Percentiles rank a stretch among this genome's conserved stretches.
Evolutionary conservation across 1,140 invertebrate genomes (phyloP).

Genomic region (Zeugodacus cucurbitae): DNA sequence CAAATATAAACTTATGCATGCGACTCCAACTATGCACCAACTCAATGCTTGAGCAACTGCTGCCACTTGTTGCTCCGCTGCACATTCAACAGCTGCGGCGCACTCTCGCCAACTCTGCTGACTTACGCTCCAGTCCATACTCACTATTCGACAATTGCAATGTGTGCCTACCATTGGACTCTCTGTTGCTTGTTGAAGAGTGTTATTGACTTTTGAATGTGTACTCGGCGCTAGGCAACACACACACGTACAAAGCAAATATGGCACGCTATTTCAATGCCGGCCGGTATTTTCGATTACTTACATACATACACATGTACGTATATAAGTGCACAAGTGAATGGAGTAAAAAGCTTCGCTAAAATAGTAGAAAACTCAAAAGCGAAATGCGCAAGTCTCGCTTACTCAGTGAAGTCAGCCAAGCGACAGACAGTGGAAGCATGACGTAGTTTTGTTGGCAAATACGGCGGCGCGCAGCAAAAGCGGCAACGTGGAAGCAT

Average conservation of each 20-base stretch:
- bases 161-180: neutral
- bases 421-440: neutral
- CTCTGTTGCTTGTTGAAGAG: neutral
- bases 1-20: neutral
- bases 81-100: neutral
- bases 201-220: neutral
- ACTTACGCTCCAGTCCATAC: neutral
- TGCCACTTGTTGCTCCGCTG: neutral
- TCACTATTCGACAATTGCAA: neutral
- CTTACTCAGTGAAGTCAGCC: neutral
- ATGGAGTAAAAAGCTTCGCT: neutral
- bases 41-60: neutral
- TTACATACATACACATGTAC: neutral
- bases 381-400: neutral
- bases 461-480: neutral
- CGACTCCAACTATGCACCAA: neutral
- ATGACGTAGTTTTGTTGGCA: neutral
- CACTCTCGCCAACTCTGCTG: neutral
- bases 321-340: no score
- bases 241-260: neutral
- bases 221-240: neutral
- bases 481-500: neutral
- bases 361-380: neutral
- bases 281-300: slow-evolving; percentile 29
- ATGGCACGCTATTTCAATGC: neutral